These are phyloP conservation scores for Drusus annulatus DNA, from an alignment of 1,140 invertebrate genomes.

Conservation along the genomic window DNA sequence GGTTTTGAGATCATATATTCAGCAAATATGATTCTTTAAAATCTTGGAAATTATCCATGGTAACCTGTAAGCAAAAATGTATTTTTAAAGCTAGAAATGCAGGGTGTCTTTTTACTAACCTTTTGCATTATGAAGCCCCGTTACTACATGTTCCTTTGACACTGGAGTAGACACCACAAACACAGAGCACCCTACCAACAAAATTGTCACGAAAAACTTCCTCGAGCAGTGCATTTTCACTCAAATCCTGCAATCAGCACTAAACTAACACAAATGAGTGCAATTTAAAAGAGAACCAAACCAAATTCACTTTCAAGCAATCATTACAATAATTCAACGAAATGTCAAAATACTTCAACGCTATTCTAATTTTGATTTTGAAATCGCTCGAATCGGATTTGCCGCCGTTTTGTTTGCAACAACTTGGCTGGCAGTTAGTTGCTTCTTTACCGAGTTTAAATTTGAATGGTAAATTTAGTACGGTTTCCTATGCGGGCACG, in stretches of 20 bases:
- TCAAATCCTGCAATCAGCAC: not conserved
- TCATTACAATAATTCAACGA: not conserved
- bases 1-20: no score
- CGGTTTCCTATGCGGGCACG: conserved; percentile 6
- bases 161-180: conserved; percentile 41
- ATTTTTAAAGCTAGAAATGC: not conserved
- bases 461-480: not conserved
- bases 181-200: conserved; percentile 43
- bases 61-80: no score
- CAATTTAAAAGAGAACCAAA: no score
- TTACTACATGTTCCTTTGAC: conserved; percentile 11
- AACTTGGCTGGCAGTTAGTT: not conserved
- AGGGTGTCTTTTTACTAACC: conserved; percentile 36
- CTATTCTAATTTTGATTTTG: conserved; percentile 4
- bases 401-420: conserved; percentile 7
- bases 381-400: conserved; percentile 7
- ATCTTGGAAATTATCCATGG: no score
- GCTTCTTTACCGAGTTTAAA: not conserved
- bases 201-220: conserved; percentile 32
- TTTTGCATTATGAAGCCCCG: conserved; percentile 24
- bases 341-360: conserved; percentile 15
- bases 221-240: conserved; percentile 18
- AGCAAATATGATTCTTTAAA: no score
- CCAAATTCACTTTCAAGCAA: conserved; percentile 5
- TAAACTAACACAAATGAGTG: not conserved